phyloP scores from a whole-genome alignment of 2,888 invertebrate genomes.

The Andricus quercusramuli region DNA sequence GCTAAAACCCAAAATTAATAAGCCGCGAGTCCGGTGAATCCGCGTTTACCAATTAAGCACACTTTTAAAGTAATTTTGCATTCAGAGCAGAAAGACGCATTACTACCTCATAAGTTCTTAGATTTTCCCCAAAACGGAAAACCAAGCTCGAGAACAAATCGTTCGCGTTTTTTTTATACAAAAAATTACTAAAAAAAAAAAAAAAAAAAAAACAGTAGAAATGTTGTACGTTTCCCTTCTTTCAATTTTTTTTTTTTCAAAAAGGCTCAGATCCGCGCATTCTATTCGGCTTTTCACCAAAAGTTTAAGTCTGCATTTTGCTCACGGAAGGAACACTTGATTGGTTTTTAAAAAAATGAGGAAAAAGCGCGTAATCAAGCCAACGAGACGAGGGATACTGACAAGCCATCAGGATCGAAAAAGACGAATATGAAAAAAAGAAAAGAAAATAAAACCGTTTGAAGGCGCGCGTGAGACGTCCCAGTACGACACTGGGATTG shows the following conservation, averaged over 20 bases:
- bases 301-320: slow-evolving; percentile 44
- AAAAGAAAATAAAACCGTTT: slow-evolving; percentile 47
- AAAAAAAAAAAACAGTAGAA: not conserved
- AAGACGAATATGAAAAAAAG: slow-evolving; percentile 47
- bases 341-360: slow-evolving; percentile 23
- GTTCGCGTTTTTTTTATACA: slow-evolving; percentile 36
- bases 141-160: slow-evolving; percentile 30
- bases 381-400: slow-evolving; percentile 45
- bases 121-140: slow-evolving; percentile 17
- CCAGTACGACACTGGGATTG: slow-evolving; percentile 66
- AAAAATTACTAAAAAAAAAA: slow-evolving; percentile 39
- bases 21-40: slow-evolving; percentile 42
- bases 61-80: slow-evolving; percentile 18
- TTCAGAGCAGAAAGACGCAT: slow-evolving; percentile 15
- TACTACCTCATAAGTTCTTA: slow-evolving; percentile 31
- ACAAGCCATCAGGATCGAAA: slow-evolving; percentile 46
- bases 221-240: slow-evolving; percentile 27
- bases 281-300: slow-evolving; percentile 47
- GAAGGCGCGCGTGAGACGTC: slow-evolving; percentile 57
- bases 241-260: slow-evolving; percentile 23
- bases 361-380: slow-evolving; percentile 36
- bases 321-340: not conserved
- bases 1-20: slow-evolving; percentile 74
- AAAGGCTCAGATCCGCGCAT: slow-evolving; percentile 43
- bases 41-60: slow-evolving; percentile 29